Evolutionary conservation across 2,113 vertebrate genomes (phyloP), one percentile per base, ranked within the genome.

Genomic region (Melanocharis versteri): DNA sequence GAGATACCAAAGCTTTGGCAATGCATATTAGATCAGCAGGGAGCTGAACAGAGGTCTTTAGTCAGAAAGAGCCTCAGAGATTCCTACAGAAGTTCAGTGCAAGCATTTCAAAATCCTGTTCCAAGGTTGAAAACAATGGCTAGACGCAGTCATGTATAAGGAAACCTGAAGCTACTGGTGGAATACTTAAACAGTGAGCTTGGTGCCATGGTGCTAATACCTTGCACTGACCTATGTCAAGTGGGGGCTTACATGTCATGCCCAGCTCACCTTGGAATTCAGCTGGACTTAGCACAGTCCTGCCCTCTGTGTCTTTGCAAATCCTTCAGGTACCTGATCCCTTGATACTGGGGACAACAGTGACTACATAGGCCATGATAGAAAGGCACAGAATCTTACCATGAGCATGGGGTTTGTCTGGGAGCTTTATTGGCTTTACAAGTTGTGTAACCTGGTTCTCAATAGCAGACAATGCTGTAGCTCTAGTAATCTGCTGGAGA

Each of bases 231-330:
- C 45, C 23, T 89, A 1, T 73, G 58, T 70, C 28, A 62, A 31
- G 24, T 93, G 33, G 1, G 4, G 35, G n/a, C 66, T 87, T 90
- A 24, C n/a, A 39, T 77, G 51, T 93, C 47, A 30, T 39, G 33
- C 65, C 20, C 62, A n/a, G 40, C 54, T 91, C 33, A 71, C 58
- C 62, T 83, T 90, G 94, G 45, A 83, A 80, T 96, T 91, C 70
- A 51, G 13, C 62, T 94, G 82, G 58, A 86, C 8, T 91, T 87
- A 93, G 51, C 70, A 69, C 23, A 3, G 80, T 39, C 31, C 50
- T 95, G 84, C 62, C 56, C 50, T 93, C 66, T 76, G 28, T 82
- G 75, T 92, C 39, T 84, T 87, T 88, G 66, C 42, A 93, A 91
- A 91, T 93, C 54, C 42, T 85, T 44, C 2, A 7, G 65, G 61